Base-by-base conservation (phyloP, 2,113 vertebrate genomes). In the Brevimyrus niger region DNA sequence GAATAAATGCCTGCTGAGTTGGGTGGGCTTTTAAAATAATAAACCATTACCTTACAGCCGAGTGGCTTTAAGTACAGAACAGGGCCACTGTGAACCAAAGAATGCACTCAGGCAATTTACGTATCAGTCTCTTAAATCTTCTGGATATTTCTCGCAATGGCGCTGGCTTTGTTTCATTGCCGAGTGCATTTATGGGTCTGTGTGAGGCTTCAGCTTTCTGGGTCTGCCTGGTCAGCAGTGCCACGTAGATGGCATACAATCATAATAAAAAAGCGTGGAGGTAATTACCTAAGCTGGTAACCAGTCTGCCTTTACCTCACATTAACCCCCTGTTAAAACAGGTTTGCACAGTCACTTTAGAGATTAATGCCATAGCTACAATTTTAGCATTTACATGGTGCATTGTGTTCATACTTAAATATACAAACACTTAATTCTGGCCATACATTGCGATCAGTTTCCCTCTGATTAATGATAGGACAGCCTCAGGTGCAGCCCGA, bases 361-460 rank as follows among this genome's bases (percentile, higher is more conserved):
- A 69, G 84, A 89, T 89, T 86, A 50, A 89, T 89, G 84, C 21
- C 53, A 89, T 31, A 42, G 31, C 19, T 58, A 42, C 0, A 58
- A 85, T 31, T 48, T 89, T 86, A 69, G 55, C 83, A 89, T 89
- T 87, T 89, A 87, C 87, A 89, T 73, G 86, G 55, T 73, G 48
- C 21, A 89, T n/a, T 89, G 31, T 89, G 88, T 85, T 89, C 83
- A 85, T 51, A 47, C 38, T 55, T 89, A 55, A 89, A 89, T 38
- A 89, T 17, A 89, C 55, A 87, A 83, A 89, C 0, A 10, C 50
- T 50, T 80, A 82, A 89, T 89, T 89, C 80, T 35, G 50, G n/a
- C 80, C n/a, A 42, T 42, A 27, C n/a, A 11, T 48, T 10, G 53
- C 19, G 10, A 85, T 84, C 35, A 38, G 83, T 89, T 85, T 85